A percentile compares a stretch with the other conserved stretches of the same genome.
phyloP scores from a whole-genome alignment of 2,113 vertebrate species.

The Ceyx margarethae region DNA sequence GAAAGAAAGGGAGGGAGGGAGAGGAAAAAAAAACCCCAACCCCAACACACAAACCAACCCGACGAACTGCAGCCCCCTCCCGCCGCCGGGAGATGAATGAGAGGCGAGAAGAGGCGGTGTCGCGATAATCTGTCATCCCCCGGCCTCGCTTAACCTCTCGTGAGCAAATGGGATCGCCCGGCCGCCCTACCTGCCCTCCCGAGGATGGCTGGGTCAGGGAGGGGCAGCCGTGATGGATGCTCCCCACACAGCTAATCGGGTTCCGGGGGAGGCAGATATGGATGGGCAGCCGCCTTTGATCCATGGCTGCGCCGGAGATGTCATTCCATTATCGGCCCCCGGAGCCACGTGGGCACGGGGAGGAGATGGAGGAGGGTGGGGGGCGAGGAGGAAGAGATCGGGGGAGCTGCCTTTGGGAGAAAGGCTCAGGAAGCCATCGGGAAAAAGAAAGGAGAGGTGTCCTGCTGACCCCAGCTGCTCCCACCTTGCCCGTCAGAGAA shows the following conservation, averaged over 20 bases:
- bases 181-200: not conserved
- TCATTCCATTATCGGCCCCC: conserved; percentile 71
- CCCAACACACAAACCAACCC: no score
- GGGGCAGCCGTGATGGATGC: not conserved
- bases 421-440: not conserved
- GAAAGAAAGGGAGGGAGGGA: no score
- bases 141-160: not conserved
- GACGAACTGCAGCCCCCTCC: no score
- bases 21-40: no score
- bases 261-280: conserved; percentile 44
- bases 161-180: conserved; percentile 6
- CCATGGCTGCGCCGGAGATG: conserved; percentile 53
- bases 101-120: not conserved
- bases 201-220: conserved; percentile 10
- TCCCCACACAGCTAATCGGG: not conserved
- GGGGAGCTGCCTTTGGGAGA: not conserved
- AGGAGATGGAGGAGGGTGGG: not conserved
- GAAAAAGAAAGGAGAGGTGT: not conserved
- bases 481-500: not conserved
- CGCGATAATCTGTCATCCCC: conserved; percentile 17
- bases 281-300: conserved; percentile 69
- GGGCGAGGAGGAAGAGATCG: not conserved
- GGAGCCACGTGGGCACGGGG: conserved; percentile 9
- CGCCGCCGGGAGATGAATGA: conserved; percentile 29
- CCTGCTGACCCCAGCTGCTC: accelerated